A percentile compares a stretch with the other conserved stretches of the same genome.
Conservation (phyloP, 2,888 invertebrate species). For the Cataglyphis albicans region DNA sequence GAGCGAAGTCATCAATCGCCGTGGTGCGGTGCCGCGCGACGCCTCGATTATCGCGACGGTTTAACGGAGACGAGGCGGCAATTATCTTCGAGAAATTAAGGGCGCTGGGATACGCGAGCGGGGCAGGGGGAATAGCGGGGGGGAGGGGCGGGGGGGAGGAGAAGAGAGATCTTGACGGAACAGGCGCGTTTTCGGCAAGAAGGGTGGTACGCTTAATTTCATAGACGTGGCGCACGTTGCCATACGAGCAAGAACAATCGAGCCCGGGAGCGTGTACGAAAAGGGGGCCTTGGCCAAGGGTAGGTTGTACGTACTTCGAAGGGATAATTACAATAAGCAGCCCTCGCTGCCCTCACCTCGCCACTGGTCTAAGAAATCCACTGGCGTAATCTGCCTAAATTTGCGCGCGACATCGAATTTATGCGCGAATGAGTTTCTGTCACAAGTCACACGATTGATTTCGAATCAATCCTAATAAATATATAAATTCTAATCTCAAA, state of each 20-base stretch:
- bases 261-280: constrained; percentile 80
- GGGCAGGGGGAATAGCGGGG: constrained; percentile 32
- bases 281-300: constrained; percentile 75
- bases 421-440: not conserved
- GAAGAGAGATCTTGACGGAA: constrained; percentile 73
- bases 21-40: constrained; percentile 53
- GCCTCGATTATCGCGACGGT: constrained; percentile 65
- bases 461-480: not conserved
- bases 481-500: not conserved
- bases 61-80: constrained; percentile 71
- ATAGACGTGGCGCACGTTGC: constrained; percentile 78
- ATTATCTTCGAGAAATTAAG: constrained; percentile 81
- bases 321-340: constrained; percentile 83
- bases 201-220: constrained; percentile 81
- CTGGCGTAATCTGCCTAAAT: constrained; percentile 70
- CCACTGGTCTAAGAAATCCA: constrained; percentile 77
- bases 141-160: constrained; percentile 16
- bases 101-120: constrained; percentile 68
- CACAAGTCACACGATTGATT: not conserved
- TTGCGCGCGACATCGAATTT: not conserved
- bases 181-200: constrained; percentile 75
- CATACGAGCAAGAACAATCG: constrained; percentile 82
- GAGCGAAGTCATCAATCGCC: constrained; percentile 75
- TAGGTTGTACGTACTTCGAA: constrained; percentile 75
- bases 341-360: constrained; percentile 74